These are phyloP conservation scores for Cetonia aurata DNA, from an alignment of 2,888 invertebrate species.

Conservation along the genomic window DNA sequence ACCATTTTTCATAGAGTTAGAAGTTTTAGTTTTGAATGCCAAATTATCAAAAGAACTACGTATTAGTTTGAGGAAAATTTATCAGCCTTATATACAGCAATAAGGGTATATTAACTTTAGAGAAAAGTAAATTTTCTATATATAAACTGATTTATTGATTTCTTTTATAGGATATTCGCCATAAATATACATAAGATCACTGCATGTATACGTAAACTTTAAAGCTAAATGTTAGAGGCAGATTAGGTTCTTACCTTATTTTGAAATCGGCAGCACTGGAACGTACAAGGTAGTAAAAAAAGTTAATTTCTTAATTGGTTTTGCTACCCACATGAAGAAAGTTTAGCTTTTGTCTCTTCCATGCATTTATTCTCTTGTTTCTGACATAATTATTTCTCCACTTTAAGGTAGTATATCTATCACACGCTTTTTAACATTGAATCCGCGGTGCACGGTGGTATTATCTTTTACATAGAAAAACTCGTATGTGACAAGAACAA, in stretches of 20 bases:
- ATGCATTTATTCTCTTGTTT: constrained; percentile 35
- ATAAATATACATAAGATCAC: too few species aligned
- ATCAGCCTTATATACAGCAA: too few species aligned
- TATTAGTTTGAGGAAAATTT: too few species aligned
- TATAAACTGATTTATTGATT: too few species aligned
- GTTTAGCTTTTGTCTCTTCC: constrained; percentile 4
- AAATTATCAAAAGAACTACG: too few species aligned
- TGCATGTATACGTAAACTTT: too few species aligned
- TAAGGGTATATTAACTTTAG: too few species aligned
- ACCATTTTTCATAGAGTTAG: too few species aligned
- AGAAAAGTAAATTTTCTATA: too few species aligned
- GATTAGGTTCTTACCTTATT: background rate
- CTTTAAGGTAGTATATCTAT: constrained; percentile 47
- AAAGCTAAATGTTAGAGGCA: too few species aligned
- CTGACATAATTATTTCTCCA: constrained; percentile 46
- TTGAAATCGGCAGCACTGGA: constrained; percentile 11
- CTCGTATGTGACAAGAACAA: constrained; percentile 53
- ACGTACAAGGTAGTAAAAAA: background rate
- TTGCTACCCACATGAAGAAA: constrained; percentile 34
- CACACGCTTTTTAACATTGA: constrained; percentile 44
- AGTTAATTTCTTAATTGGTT: constrained; percentile 42
- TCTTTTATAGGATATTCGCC: too few species aligned
- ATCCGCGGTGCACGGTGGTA: constrained; percentile 37
- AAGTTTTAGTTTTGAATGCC: too few species aligned
- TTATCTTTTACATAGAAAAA: constrained; percentile 44